Conservation (phyloP, 2,113 vertebrate genomes). For the Tapirus terrestris region DNA sequence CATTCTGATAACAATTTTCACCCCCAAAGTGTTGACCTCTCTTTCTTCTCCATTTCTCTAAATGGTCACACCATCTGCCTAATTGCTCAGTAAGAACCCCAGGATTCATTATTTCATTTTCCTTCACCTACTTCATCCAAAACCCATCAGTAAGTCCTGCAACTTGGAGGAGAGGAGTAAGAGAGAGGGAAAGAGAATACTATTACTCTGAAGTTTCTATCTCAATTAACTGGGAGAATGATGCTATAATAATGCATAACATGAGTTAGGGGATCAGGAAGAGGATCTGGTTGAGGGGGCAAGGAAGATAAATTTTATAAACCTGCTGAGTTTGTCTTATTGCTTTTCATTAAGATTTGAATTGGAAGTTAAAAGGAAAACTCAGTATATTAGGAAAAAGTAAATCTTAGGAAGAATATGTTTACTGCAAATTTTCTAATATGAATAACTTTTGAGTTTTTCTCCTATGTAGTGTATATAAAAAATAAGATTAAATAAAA, state of each 20-base stretch:
- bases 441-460: neutral
- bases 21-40: neutral
- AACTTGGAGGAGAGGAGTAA: neutral
- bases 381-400: neutral
- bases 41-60: neutral
- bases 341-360: slow-evolving; percentile 42
- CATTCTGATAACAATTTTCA: neutral
- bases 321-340: neutral
- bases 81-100: neutral
- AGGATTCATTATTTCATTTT: neutral
- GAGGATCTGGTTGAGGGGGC: neutral
- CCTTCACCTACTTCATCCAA: neutral
- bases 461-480: neutral
- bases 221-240: neutral
- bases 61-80: neutral
- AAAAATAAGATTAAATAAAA: slow-evolving; percentile 17
- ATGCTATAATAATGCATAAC: neutral
- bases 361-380: neutral
- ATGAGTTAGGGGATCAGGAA: neutral
- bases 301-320: neutral
- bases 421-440: neutral
- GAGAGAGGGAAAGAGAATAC: neutral
- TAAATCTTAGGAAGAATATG: neutral
- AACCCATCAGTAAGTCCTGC: neutral
- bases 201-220: neutral